Base-by-base conservation (phyloP, 1,140 invertebrate genomes). In the Neuroterus valhalla region DNA sequence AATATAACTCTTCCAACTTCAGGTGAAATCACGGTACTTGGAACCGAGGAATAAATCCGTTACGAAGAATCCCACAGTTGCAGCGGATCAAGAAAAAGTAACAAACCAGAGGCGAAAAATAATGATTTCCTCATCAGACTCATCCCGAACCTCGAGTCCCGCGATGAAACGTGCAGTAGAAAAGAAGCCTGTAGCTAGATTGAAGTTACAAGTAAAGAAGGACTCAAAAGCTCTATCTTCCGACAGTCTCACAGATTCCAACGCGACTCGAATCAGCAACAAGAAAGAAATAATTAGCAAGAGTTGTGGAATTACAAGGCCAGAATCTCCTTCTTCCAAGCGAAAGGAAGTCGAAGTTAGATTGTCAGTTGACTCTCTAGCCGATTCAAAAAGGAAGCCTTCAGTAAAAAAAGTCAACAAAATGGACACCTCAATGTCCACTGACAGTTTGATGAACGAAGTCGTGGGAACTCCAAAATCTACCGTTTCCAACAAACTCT, bases 111-210 rank as follows among this genome's bases (percentile, higher is more conserved):
- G 86, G 67, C 82, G 84, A 75, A 81, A 90, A 83, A 86, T 89
- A 84, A 91, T 90, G 82, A 91, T 91, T 78, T 93, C 89, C 75
- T 93, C 90, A 15, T 93, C 88, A 44, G 92, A 91, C 83, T 94
- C 93, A 0, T 93, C 92, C 3, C 85, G 93, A 62, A 93, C 92
- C 62, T 94, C 93, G 0, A 94, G 93, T 84, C 94, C 94, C 12
- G 93, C 93, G 0, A 91, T 93, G 80, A 92, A 91, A 68, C 90
- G 92, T 62, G 89, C 86, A 68, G 80, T 85, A 14, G 85, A 89
- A n/a, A 87, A 88, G 26, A 87, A 87, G 68, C 68, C 84, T 46
- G 38, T 86, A 19, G n/a, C 87, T 71, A 79, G 82, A 88, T 89
- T 84, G 75, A 92, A 89, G 80, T 78, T 78, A 86, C 84, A 84